Evolutionary conservation across 1,140 invertebrate species (phyloP).

Genomic region (Nomia melanderi): DNA sequence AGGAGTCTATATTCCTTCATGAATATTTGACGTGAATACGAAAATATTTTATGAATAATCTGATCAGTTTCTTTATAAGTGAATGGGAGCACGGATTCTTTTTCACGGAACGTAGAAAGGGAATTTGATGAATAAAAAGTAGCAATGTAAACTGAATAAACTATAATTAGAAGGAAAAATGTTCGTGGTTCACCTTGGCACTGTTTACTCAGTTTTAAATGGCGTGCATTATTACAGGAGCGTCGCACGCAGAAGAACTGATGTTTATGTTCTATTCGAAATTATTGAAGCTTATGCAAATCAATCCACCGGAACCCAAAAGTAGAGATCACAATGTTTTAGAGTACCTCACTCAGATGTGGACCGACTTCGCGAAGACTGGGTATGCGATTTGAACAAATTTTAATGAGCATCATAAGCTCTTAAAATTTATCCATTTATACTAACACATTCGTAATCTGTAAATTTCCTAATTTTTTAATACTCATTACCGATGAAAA

Average conservation of each 20-base stretch:
- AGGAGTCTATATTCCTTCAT: too few species aligned
- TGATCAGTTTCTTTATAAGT: too few species aligned
- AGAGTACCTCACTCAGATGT: constrained; percentile 66
- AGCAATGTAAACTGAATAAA: too few species aligned
- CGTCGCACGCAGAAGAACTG: constrained; percentile 69
- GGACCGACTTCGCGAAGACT: constrained; percentile 65
- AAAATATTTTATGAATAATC: too few species aligned
- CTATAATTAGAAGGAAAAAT: not conserved
- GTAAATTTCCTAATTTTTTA: too few species aligned
- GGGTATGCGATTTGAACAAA: constrained; percentile 48
- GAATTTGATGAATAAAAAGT: too few species aligned
- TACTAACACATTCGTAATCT: too few species aligned
- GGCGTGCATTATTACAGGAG: constrained; percentile 52
- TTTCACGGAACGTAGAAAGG: too few species aligned
- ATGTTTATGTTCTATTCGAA: constrained; percentile 61
- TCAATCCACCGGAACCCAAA: not conserved
- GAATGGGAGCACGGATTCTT: too few species aligned
- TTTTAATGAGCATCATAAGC: not conserved
- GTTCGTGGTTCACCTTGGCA: not conserved
- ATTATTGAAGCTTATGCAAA: not conserved
- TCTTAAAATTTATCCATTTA: too few species aligned
- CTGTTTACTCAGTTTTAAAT: not conserved
- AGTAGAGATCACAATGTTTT: constrained; percentile 46
- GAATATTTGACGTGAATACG: too few species aligned
- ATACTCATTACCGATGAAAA: too few species aligned